A percentile compares a stretch with the other conserved stretches of the same genome.
Evolutionary conservation across 2,888 invertebrate genomes (phyloP).

Genomic region (Gibbula magus): DNA sequence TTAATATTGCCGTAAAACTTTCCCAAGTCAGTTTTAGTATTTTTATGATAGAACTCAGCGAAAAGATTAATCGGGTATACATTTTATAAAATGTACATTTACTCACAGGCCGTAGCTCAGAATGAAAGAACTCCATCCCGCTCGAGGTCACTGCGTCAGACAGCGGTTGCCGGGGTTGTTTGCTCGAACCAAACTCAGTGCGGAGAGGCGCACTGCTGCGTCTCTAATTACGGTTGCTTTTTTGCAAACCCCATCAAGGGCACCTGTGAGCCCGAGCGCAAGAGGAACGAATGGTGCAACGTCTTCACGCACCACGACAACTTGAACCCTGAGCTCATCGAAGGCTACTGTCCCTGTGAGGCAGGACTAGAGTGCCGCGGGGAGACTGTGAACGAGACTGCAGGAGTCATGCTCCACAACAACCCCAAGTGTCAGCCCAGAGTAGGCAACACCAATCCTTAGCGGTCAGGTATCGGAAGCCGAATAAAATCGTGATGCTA

Average conservation of each 20-base stretch:
- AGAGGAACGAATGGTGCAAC: slow-evolving; percentile 40
- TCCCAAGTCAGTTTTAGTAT: no score
- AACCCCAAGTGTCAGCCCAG: slow-evolving; percentile 51
- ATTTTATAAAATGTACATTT: no score
- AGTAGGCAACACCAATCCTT: no score
- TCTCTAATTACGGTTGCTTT: slow-evolving; percentile 34
- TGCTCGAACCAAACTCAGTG: slow-evolving; percentile 35
- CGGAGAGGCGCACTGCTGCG: slow-evolving; percentile 46
- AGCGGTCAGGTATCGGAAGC: no score
- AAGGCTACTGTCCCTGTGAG: slow-evolving; percentile 48
- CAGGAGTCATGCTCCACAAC: slow-evolving; percentile 44
- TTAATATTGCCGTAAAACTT: no score
- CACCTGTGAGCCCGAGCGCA: slow-evolving; percentile 40
- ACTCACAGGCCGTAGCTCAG: no score
- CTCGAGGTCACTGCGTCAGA: no score
- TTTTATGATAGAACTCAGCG: no score
- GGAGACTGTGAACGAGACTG: slow-evolving; percentile 46
- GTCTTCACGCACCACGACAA: slow-evolving; percentile 44
- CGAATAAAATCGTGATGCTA: no score
- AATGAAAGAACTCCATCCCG: no score
- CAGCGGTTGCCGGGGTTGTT: not conserved
- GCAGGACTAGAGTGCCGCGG: slow-evolving; percentile 50
- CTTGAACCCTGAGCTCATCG: slow-evolving; percentile 45
- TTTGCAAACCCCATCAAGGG: slow-evolving; percentile 37
- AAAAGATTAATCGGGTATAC: no score